Evolutionary conservation across 2,113 vertebrate genomes (phyloP), one percentile per base, ranked within the genome.

Genomic region (Peromyscus californicus): DNA sequence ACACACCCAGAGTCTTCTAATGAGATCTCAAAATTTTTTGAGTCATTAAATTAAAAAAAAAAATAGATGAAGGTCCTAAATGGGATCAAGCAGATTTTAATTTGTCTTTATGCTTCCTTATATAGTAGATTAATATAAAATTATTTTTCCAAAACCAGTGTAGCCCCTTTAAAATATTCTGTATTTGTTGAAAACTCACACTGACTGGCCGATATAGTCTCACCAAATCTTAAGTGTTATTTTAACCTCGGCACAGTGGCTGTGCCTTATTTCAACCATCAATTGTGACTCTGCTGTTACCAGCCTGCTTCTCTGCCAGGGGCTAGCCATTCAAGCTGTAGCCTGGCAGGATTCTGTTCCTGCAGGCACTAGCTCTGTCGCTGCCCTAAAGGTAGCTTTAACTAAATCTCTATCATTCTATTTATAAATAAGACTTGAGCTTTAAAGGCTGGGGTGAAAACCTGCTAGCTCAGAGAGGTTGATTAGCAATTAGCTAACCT

Each of bases 1-100:
- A 78, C 3, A 87, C 26, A 42, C 33, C 36, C 0, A 84, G 4
- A 70, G 7, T 78, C 3, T 45, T 76, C 63, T 89, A 57, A 22
- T 33, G 9, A 36, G 21, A 90, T 74, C 42, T 61, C 15, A 93
- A 86, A 96, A 94, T 80, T 85, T 85, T 48, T 39, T 63, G n/a
- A 93, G 36, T 70, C 39, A 57, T 74, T 75, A 9, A 4, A 19
- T 87, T 0, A 72, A 57, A 88, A 17, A 70, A 17, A 70, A 92
- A n/a, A 82, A 57, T 48, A 6, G 8, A 17, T 74, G n/a, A 24
- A 42, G 2, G 3, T 90, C 89, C 9, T 93, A 26, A 59, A 45
- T 57, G 17, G 24, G 12, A 61, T 22, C 29, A 10, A 93, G 59
- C 8, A 86, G 19, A 90, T 88, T 94, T 97, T 48, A 39, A 79